Percentiles rank a stretch among this genome's conserved stretches.
These are phyloP conservation scores for Halcyon malimbica DNA, from an alignment of 2,113 vertebrate genomes.

Conservation along the genomic window DNA sequence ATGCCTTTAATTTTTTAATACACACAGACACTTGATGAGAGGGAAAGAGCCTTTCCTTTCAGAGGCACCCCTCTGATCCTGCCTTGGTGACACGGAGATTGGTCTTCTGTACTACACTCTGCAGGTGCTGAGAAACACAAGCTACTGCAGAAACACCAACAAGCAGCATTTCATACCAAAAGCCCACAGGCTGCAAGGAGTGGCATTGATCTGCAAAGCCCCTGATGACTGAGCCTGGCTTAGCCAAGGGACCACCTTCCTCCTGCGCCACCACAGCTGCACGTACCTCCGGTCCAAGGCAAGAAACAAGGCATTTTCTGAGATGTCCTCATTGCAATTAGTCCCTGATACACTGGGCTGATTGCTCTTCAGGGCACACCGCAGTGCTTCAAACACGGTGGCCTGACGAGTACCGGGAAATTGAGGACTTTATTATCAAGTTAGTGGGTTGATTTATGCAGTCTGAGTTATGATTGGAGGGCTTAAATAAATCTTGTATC, in stretches of 20 bases:
- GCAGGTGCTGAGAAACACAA: background rate
- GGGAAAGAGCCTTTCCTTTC: background rate
- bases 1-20: background rate
- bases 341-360: background rate
- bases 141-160: background rate
- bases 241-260: background rate
- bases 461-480: conserved; percentile 34
- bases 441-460: conserved; percentile 43
- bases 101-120: background rate
- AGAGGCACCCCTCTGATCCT: background rate
- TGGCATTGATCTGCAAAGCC: background rate
- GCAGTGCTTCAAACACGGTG: background rate
- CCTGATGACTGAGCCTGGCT: background rate
- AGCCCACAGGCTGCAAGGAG: background rate
- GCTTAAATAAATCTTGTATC: conserved; percentile 28
- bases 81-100: background rate
- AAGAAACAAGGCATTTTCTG: background rate
- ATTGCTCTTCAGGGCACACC: conserved; percentile 40
- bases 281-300: background rate
- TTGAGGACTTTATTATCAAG: conserved; percentile 2
- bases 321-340: conserved; percentile 1
- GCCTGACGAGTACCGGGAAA: background rate
- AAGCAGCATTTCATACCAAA: background rate
- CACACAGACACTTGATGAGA: background rate
- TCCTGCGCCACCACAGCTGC: background rate